These are phyloP conservation scores for Semibalanus balanoides DNA, from an alignment of 1,140 invertebrate species.

Conservation along the genomic window DNA sequence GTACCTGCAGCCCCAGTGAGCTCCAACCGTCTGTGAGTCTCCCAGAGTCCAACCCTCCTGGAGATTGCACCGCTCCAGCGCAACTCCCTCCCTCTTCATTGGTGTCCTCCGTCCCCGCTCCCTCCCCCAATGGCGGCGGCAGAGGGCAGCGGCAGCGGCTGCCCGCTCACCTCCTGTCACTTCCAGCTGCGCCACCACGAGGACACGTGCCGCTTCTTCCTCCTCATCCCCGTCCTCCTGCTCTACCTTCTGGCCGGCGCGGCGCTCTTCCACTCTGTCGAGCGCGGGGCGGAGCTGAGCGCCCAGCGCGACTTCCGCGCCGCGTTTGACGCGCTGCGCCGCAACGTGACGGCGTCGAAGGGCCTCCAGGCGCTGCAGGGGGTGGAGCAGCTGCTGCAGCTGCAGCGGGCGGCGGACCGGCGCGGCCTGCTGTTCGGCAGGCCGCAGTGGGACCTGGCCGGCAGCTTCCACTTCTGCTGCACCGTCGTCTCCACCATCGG, in stretches of 20 bases:
- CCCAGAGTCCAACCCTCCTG: too few species aligned
- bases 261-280: conserved; percentile 42
- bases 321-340: conserved; percentile 33
- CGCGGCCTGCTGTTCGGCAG: conserved; percentile 40
- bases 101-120: too few species aligned
- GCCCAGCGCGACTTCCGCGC: conserved; percentile 32
- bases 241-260: conserved; percentile 47
- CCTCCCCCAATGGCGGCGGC: background rate
- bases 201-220: conserved; percentile 48
- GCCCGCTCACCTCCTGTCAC: background rate
- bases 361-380: conserved; percentile 33
- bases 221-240: conserved; percentile 43
- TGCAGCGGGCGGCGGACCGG: conserved; percentile 44
- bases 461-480: conserved; percentile 51
- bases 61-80: too few species aligned
- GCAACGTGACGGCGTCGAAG: conserved; percentile 20
- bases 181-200: conserved; percentile 24
- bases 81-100: too few species aligned
- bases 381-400: conserved; percentile 38
- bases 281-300: conserved; percentile 37
- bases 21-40: too few species aligned
- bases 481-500: conserved; percentile 55
- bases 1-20: too few species aligned
- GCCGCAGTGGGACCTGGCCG: conserved; percentile 46
- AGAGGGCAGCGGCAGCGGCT: too few species aligned